Base-by-base conservation (phyloP, 2,888 invertebrate genomes). In the Ethmia dodecea region DNA sequence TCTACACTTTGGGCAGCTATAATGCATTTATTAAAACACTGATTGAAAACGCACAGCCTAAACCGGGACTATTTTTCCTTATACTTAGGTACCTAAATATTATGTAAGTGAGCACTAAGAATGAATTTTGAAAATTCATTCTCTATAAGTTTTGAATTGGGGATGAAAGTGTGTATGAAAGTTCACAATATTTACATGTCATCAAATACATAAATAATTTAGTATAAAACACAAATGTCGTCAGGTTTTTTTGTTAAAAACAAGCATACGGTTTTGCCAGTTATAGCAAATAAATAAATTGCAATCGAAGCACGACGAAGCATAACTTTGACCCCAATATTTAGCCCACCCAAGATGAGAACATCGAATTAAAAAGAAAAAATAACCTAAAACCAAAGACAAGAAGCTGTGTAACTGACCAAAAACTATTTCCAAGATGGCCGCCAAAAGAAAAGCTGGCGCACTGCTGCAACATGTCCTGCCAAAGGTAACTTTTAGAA, bases 391-490 rank as follows among this genome's bases (percentile, higher is more conserved):
- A 22, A 73, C 72, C 76, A 76, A 79, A 79, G 72, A 76, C 71
- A 64, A 66, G 44, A 70, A 72, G 74, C 68, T 73, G 74, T 73
- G 72, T 66, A 59, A 59, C 46, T 55, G 55, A 65, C 64, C 55
- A 64, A 62, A 56, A 55, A 60, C 54, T 59, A 55, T 43, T 15
- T 10, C 38, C 64, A 81, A 79, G 70, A 91, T 92, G 92, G 91
- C 92, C 52, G 92, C 92, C 53, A 92, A 92, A 84, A 89, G 91
- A 76, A 92, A 92, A 88, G 90, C 91, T 68, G 91, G 91, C 57
- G 91, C 91, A 58, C 88, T 92, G 64, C 91, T 92, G 59, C 92
- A 92, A 83, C 92, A 92, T 78, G 87, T 87, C 55, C 71, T 87
- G 60, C 86, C 87, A 69, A 87, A 87, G 87, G 87, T 87, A 84